Percentiles rank a stretch among this genome's conserved stretches.
Conservation (phyloP, 1,140 invertebrate genomes). For the Pseudomyrmex dendroicus region DNA sequence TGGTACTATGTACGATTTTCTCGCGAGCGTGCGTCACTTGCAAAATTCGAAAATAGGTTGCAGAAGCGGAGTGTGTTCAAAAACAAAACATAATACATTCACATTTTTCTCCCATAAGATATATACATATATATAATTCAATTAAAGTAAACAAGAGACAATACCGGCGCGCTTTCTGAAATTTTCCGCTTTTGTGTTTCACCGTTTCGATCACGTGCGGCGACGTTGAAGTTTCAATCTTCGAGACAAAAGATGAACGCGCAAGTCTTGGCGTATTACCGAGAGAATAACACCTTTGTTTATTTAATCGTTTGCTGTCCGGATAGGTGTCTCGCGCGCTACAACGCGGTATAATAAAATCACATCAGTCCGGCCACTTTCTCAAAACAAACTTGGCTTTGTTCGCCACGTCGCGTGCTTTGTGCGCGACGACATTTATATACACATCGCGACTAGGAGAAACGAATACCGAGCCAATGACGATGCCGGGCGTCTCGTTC, state of each 20-base stretch:
- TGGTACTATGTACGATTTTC: too few species aligned
- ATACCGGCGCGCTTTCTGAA: neutral
- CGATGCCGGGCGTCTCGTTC: slow-evolving; percentile 2
- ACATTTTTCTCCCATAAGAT: too few species aligned
- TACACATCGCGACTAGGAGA: neutral
- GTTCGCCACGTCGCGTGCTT: slow-evolving; percentile 42
- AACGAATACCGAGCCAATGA: slow-evolving; percentile 2
- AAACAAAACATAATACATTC: neutral
- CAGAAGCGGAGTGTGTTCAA: neutral
- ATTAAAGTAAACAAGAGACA: too few species aligned
- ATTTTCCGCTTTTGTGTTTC: neutral
- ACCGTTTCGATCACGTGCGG: too few species aligned
- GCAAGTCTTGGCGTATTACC: neutral
- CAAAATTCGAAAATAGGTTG: too few species aligned
- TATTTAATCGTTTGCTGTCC: slow-evolving; percentile 17
- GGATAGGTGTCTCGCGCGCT: neutral
- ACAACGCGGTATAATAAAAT: slow-evolving; percentile 39
- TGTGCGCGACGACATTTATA: slow-evolving; percentile 53
- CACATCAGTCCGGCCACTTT: slow-evolving; percentile 7
- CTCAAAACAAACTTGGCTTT: slow-evolving; percentile 51
- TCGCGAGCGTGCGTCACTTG: too few species aligned
- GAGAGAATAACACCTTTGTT: neutral
- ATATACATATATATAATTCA: too few species aligned
- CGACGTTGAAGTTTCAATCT: slow-evolving; percentile 8
- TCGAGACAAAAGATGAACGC: neutral